phyloP scores from a whole-genome alignment of 2,888 invertebrate genomes.

The Pseudoips prasinana region DNA sequence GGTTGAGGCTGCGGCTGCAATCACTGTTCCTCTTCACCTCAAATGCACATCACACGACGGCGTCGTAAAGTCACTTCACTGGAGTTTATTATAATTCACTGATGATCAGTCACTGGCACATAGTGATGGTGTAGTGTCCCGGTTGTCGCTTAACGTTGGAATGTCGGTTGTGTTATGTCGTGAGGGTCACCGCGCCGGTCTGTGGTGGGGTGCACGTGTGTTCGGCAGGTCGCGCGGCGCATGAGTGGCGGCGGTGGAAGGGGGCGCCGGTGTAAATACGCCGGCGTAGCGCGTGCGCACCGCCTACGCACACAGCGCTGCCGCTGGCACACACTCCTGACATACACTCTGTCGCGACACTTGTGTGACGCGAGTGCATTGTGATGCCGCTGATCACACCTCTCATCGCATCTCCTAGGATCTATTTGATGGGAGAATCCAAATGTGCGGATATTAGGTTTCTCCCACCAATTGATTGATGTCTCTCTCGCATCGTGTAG shows the following conservation, averaged over 20 bases:
- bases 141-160: conserved; percentile 44
- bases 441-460: conserved; percentile 28
- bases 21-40: conserved; percentile 65
- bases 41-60: conserved; percentile 71
- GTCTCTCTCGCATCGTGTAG: no score
- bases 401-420: conserved; percentile 45
- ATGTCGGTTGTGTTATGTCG: conserved; percentile 46
- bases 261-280: conserved; percentile 79
- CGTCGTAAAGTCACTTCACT: conserved; percentile 67
- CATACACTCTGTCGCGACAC: conserved; percentile 27
- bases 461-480: no score
- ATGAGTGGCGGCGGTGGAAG: conserved; percentile 79
- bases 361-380: conserved; percentile 33
- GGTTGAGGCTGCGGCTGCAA: conserved; percentile 75
- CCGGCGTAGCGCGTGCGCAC: conserved; percentile 68
- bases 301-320: conserved; percentile 55
- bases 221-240: conserved; percentile 71
- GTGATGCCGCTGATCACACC: conserved; percentile 38
- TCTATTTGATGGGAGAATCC: conserved; percentile 49
- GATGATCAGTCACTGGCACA: conserved; percentile 69
- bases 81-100: conserved; percentile 51
- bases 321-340: conserved; percentile 39
- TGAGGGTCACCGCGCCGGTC: conserved; percentile 55
- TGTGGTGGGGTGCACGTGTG: conserved; percentile 75
- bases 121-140: conserved; percentile 55